Evolutionary conservation across 2,888 invertebrate species (phyloP), one percentile per base, ranked within the genome.

Genomic region (Ashinkailepas kermadecensis): DNA sequence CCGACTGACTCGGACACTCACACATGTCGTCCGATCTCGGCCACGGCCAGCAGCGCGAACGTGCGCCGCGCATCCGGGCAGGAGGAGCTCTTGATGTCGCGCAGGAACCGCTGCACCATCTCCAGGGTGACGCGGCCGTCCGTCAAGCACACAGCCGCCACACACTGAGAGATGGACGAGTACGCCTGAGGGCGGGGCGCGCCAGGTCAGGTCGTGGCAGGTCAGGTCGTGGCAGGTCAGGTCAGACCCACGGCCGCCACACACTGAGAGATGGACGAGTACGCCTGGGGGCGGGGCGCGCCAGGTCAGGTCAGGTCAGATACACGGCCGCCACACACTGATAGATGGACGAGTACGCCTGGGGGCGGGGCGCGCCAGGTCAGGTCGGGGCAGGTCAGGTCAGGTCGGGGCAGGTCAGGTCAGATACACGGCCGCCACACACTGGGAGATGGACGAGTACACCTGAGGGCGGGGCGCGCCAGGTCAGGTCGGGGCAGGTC

Each of bases 281-380:
- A 97, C 25, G 97, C 97, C 88, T 91, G 88, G 74, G 39, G 39
- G 39, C 39, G 39, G 39, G 39, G 39, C 39, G 39, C 4, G 39
- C 4, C 4, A 39, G 39, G 39, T 39, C 39, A 39, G 39, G 39
- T n/a, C n/a, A n/a, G 54, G 23, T 39, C 39, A 39, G 39, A 10
- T 96, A 96, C 81, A 99, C 91, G 0, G 96, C 95, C 11, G 98
- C 97, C 81, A 97, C 95, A 88, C 97, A 97, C 88, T 97, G 97
- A 11, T 99, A 97, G 86, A 98, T 90, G 56, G 97, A 97, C 88
- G 97, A 95, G 89, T 95, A 97, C 23, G 97, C 97, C 88, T 91
- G 88, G 4, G 1, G 39, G 39, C 39, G 4, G 39, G 1, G 39
- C 4, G 39, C 39, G 4, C 4, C 39, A 39, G 15, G 23, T 23